Conservation (phyloP, 2,797 vertebrate genomes). For the Cryptoblepharus egeriae region DNA sequence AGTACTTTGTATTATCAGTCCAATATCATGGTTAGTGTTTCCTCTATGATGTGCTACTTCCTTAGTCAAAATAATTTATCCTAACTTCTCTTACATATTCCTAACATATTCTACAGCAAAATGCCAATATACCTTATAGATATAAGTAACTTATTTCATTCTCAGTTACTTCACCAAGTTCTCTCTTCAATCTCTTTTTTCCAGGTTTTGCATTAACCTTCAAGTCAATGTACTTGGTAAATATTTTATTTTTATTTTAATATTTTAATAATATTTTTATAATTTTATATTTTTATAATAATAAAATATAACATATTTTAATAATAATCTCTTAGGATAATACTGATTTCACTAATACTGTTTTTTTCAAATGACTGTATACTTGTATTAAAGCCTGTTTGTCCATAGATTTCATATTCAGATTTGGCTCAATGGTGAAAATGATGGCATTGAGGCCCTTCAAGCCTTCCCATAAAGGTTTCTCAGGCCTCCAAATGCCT, state of each 20-base stretch:
- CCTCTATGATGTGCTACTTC: not conserved
- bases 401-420: too few species aligned
- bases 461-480: too few species aligned
- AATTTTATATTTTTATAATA: too few species aligned
- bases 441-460: too few species aligned
- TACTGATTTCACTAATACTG: not conserved
- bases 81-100: not conserved
- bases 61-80: slow-evolving; percentile 1
- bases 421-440: too few species aligned
- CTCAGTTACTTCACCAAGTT: slow-evolving; percentile 4
- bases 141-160: not conserved
- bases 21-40: not conserved
- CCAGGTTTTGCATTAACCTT: not conserved
- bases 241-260: too few species aligned
- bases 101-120: not conserved
- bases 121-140: not conserved
- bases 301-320: too few species aligned
- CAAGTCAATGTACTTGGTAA: not conserved
- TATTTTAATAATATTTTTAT: not conserved
- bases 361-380: slow-evolving; percentile 5
- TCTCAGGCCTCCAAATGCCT: too few species aligned
- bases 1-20: not conserved
- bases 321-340: not conserved
- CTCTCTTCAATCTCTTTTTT: not conserved
- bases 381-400: not conserved